Evolutionary conservation across 2,888 invertebrate species (phyloP).

Genomic region (Drosophila nr. medialis): DNA sequence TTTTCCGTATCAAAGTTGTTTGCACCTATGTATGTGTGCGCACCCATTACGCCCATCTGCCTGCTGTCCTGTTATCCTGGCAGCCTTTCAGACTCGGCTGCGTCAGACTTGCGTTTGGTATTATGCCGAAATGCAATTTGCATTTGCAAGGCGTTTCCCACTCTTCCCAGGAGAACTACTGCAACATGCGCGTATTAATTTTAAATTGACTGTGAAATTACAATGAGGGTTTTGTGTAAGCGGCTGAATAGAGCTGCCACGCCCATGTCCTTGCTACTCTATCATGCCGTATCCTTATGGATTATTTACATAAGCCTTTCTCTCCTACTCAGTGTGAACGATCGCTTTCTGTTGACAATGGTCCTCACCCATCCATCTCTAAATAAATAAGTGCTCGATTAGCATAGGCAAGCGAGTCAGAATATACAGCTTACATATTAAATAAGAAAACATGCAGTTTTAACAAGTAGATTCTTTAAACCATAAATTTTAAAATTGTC

Average conservation of each 20-base stretch:
- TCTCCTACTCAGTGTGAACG: neutral
- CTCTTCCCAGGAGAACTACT: constrained; percentile 32
- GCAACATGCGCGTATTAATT: constrained; percentile 73
- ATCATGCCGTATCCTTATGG: neutral
- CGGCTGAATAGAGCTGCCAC: constrained; percentile 12
- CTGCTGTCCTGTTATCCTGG: constrained; percentile 32
- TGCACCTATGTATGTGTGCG: constrained; percentile 58
- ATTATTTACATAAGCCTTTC: constrained; percentile 16
- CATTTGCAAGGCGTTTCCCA: constrained; percentile 67
- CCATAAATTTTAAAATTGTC: constrained; percentile 12
- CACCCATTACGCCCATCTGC: constrained; percentile 19
- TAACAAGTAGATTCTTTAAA: constrained; percentile 6
- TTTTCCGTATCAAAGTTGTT: constrained; percentile 55
- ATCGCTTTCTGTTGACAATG: neutral
- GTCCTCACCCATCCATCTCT: constrained; percentile 7
- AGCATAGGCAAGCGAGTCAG: neutral
- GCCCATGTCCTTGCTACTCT: neutral
- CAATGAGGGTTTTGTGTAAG: constrained; percentile 51
- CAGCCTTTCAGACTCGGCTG: constrained; percentile 32
- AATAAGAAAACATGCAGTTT: too few species aligned
- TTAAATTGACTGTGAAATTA: constrained; percentile 81
- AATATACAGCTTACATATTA: neutral
- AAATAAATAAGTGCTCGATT: neutral
- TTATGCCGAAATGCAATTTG: constrained; percentile 80
- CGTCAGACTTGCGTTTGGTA: constrained; percentile 64